phyloP scores from a whole-genome alignment of 2,113 vertebrate genomes.

The Charina bottae region DNA sequence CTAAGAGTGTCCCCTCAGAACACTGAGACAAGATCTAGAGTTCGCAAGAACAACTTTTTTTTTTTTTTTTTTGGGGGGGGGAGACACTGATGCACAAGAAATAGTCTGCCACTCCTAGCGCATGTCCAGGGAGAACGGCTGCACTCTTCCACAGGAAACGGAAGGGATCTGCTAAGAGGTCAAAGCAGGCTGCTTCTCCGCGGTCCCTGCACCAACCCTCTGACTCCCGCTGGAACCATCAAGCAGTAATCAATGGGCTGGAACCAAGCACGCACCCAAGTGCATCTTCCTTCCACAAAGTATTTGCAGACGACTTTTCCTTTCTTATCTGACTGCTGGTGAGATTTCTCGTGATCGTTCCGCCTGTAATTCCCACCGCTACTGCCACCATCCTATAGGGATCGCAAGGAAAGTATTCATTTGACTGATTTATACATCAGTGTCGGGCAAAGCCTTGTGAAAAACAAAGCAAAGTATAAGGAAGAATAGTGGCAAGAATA shows the following conservation, averaged over 20 bases:
- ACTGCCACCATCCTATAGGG: slow-evolving; percentile 72
- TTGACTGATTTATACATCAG: rapidly evolving
- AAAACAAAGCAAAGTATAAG: background rate
- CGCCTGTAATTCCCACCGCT: slow-evolving; percentile 74
- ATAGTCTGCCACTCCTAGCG: background rate
- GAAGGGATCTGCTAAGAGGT: background rate
- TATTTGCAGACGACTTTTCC: slow-evolving; percentile 98
- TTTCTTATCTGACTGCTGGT: slow-evolving; percentile 90
- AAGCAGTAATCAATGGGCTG: background rate
- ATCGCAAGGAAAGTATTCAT: rapidly evolving
- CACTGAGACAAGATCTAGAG: background rate
- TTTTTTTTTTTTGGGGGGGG: too few relatives aligned
- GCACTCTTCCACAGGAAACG: background rate
- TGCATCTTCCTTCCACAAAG: slow-evolving; percentile 93
- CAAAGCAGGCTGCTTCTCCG: rapidly evolving
- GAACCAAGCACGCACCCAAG: slow-evolving; percentile 82
- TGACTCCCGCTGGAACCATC: background rate
- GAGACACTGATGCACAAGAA: background rate
- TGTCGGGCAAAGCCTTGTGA: background rate
- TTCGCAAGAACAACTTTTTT: background rate
- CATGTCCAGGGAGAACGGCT: background rate
- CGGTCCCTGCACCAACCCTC: background rate
- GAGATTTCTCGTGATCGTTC: slow-evolving; percentile 82
- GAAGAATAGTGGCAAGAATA: background rate
- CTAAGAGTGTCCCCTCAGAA: background rate